These are phyloP conservation scores for Campylorhamphus procurvoides DNA, from an alignment of 2,113 vertebrate genomes.

Conservation along the genomic window DNA sequence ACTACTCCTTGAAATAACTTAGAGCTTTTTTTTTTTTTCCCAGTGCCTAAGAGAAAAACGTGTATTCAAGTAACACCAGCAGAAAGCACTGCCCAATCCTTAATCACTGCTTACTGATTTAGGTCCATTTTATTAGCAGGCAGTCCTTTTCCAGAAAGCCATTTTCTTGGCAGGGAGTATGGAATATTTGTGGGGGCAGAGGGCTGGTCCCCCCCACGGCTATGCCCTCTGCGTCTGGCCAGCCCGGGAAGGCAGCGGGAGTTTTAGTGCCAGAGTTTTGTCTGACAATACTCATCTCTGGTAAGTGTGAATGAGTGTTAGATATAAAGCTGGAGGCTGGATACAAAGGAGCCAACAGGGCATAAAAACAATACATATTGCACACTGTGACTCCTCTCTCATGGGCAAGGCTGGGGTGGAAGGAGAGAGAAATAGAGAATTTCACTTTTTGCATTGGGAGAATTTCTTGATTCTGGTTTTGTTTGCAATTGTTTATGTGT, in stretches of 20 bases:
- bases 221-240: background rate
- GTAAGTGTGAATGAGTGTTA: constrained; percentile 41
- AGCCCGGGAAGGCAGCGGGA: constrained; percentile 18
- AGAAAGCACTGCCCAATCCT: constrained; percentile 40
- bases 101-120: constrained; percentile 77
- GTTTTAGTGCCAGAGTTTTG: constrained; percentile 7
- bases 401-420: constrained; percentile 7
- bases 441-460: background rate
- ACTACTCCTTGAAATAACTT: background rate
- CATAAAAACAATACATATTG: constrained; percentile 31
- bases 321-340: background rate
- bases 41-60: background rate
- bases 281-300: constrained; percentile 18
- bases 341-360: constrained; percentile 47
- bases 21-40: background rate
- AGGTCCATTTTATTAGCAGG: constrained; percentile 72
- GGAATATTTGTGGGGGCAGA: constrained; percentile 30
- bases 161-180: constrained; percentile 70
- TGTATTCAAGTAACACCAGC: constrained; percentile 5
- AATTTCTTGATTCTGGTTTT: background rate
- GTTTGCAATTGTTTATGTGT: background rate
- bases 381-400: constrained; percentile 45
- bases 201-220: background rate
- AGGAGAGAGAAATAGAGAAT: constrained; percentile 21
- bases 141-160: constrained; percentile 64